Percentiles rank a stretch among this genome's conserved stretches.
Evolutionary conservation across 2,113 vertebrate genomes (phyloP).

Genomic region (Austrofundulus limnaeus): DNA sequence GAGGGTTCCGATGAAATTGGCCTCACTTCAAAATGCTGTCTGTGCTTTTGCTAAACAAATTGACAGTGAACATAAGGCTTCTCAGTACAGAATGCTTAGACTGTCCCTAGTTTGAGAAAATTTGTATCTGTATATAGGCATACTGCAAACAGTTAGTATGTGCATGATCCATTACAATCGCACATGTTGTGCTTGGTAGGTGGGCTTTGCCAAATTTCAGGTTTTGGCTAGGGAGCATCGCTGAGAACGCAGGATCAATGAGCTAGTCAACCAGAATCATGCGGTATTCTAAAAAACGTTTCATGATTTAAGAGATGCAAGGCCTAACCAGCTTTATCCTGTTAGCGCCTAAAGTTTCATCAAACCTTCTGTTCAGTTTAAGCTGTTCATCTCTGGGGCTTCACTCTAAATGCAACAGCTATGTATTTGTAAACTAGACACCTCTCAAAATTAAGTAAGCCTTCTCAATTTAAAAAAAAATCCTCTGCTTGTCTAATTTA

Average conservation of each 20-base stretch:
- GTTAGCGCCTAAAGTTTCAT: slow-evolving; percentile 24
- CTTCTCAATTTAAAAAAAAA: slow-evolving; percentile 23
- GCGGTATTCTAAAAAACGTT: slow-evolving; percentile 48
- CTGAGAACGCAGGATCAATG: slow-evolving; percentile 67
- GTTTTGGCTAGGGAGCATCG: slow-evolving; percentile 36
- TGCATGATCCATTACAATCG: slow-evolving; percentile 35
- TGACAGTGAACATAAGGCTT: slow-evolving; percentile 30
- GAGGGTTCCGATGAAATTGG: slow-evolving; percentile 27
- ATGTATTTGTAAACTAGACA: slow-evolving; percentile 13
- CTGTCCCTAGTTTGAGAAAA: slow-evolving; percentile 9
- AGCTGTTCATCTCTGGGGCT: slow-evolving; percentile 5
- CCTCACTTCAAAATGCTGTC: slow-evolving; percentile 38
- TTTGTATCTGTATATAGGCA: slow-evolving; percentile 3
- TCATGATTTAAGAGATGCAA: slow-evolving; percentile 57
- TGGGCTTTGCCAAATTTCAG: slow-evolving; percentile 51
- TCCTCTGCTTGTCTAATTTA: slow-evolving; percentile 18
- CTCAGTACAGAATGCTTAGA: slow-evolving; percentile 21
- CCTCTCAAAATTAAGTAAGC: slow-evolving; percentile 18
- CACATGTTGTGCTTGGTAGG: slow-evolving; percentile 17
- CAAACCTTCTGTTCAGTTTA: slow-evolving; percentile 44
- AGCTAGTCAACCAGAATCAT: slow-evolving; percentile 48
- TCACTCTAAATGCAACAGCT: slow-evolving; percentile 18
- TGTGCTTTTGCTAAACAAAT: slow-evolving; percentile 37
- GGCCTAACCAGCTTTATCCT: slow-evolving; percentile 35
- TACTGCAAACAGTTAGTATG: not conserved